Evolutionary conservation across 2,797 vertebrate species (phyloP).

Genomic region (Crenuchus spilurus): DNA sequence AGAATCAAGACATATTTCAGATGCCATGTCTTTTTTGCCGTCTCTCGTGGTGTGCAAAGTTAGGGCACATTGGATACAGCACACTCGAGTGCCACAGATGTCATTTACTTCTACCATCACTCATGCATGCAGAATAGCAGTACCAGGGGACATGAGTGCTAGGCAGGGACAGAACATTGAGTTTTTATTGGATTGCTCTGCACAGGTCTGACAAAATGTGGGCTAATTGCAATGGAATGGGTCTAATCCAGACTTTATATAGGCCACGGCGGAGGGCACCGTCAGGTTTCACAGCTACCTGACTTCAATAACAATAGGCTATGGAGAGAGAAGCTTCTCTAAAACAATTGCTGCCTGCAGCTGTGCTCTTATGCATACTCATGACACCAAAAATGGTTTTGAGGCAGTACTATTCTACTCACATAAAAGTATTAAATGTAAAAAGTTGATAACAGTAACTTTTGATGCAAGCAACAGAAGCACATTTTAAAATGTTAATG

Average conservation of each 20-base stretch:
- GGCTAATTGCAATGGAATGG: conserved; percentile 48
- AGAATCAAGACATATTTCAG: conserved; percentile 36
- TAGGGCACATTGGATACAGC: conserved; percentile 1
- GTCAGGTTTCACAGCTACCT: conserved; percentile 24
- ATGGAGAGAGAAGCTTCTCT: not conserved
- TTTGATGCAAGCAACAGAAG: too few relatives aligned
- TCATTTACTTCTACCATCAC: conserved; percentile 23
- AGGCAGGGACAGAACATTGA: conserved; percentile 21
- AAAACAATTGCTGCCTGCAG: not conserved
- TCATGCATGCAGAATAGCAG: conserved; percentile 38
- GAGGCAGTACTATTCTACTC: not conserved
- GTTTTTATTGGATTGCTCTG: conserved; percentile 37
- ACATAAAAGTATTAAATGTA: too few relatives aligned
- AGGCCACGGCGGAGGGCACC: conserved; percentile 22
- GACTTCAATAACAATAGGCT: conserved; percentile 35
- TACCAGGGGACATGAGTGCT: not conserved
- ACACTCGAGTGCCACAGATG: conserved; percentile 23
- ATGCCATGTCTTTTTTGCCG: conserved; percentile 3
- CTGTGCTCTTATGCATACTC: not conserved
- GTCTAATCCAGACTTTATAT: conserved; percentile 43
- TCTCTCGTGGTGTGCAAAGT: not conserved
- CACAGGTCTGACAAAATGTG: conserved; percentile 34
- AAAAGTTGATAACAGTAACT: too few relatives aligned
- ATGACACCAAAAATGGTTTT: too few relatives aligned
- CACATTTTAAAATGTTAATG: too few relatives aligned